Evolutionary conservation across 2,113 vertebrate species (phyloP), one percentile per base, ranked within the genome.

Genomic region (Cinclus mexicanus): DNA sequence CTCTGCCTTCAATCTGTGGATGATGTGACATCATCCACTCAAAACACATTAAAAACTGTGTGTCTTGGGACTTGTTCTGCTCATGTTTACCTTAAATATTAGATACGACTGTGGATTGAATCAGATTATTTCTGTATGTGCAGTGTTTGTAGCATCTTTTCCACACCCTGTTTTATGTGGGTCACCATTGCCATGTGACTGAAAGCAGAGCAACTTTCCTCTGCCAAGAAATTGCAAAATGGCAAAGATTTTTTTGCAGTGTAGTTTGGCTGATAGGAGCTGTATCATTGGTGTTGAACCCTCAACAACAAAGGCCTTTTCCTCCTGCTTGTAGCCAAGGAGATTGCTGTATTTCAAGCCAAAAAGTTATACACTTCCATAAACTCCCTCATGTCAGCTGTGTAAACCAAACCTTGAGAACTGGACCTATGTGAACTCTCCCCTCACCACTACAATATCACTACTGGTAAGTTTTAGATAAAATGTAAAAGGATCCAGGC

Each of bases 151-250:
- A 88, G 49, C 33, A 57, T 52, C 26, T 55, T 90, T 72, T 47
- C 69, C 63, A 46, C 8, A 3, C 68, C 63, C 57, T 72, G 29
- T 78, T 84, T 67, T 49, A 53, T 53, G n/a, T 61, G 74, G 28
- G 28, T 78, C 64, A 69, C 64, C 29, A 28, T 92, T 61, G 59
- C 64, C 63, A 28, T 63, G 60, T 56, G 69, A 86, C 72, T 80
- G 55, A 83, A 93, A 61, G 65, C 65, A 57, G 47, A 81, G 33
- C 39, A 64, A 6, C 37, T 83, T 77, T 35, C 33, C 37, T 85
- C n/a, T 92, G 50, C 84, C 85, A 86, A 92, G 67, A 85, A 93
- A 69, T 26, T 92, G 24, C 61, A 93, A 88, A 83, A 65, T 35
- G 59, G 42, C 35, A 76, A 76, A 49, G 39, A 59, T 14, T 68